Base-by-base conservation (phyloP, 2,113 vertebrate species). In the Lontra canadensis region DNA sequence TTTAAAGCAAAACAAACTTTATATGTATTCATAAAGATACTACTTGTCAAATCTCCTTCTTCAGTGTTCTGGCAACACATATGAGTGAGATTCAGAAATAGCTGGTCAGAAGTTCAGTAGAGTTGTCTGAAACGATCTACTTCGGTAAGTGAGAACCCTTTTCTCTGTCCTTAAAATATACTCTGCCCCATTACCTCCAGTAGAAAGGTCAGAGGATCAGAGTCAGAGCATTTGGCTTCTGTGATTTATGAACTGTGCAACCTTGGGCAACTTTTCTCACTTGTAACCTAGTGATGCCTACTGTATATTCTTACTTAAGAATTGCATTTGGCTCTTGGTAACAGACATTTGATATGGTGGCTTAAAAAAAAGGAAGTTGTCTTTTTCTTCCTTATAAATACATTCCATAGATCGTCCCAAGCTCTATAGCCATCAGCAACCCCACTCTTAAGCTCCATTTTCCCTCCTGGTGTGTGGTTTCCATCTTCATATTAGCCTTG, bases 81-180 rank as follows among this genome's bases (percentile, higher is more conserved):
- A 36, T 78, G 76, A 96, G 94, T 63, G 63, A 23, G 69, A 85
- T 71, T 88, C 34, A 78, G 74, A 97, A 90, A 92, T 55, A 85
- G 59, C 71, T n/a, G 39, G 39, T 81, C 67, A 47, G 88, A 94
- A 96, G 90, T 76, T 96, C 93, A 67, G 90, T n/a, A 31, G 63
- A 49, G 52, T 63, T 94, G 82, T 81, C 94, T 88, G 63, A 49
- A 61, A 92, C 71, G 39, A 55, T 63, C 78, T 52, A 9, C 67
- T 86, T 91, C 78, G 82, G 57, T 42, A 83, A 96, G 84, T 79
- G 69, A 97, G 88, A 93, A 82, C 52, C 39, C 36, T 90, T 65
- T 95, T 73, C 79, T 97, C 87, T 83, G 84, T 85, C 88, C 83
- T 82, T 92, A 96, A 94, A 96, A 94, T 92, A 95, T 39, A 69